Evolutionary conservation across 2,888 invertebrate species (phyloP), one percentile per base, ranked within the genome.

Genomic region (Drosophila paracracens): DNA sequence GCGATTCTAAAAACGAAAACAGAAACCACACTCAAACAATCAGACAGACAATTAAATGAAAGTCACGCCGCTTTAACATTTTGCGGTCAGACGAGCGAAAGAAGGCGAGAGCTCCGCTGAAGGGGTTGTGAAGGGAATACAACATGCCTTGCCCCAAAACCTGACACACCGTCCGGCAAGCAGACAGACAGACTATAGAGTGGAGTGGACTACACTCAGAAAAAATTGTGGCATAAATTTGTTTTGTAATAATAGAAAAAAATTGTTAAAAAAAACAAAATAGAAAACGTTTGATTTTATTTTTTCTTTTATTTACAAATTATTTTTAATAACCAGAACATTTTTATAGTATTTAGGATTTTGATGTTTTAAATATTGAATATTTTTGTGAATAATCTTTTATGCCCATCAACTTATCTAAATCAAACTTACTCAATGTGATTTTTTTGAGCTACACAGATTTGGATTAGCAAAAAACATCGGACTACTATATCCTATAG

Each of bases 31-130:
- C 25, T 33, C 33, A 33, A n/a, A 52, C n/a, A 52, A 29, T 31
- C 13, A 31, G 31, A 52, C n/a, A 70, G 89, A 76, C 84, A 84
- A 89, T 89, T 82, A 84, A 85, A 87, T 87, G 36, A 88, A 89
- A 88, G 85, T 87, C 88, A 85, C 81, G 82, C 85, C 85, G 88
- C 84, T 89, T 89, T 80, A 89, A 83, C 85, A 89, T 84, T 84
- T 89, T 85, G 84, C 70, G 85, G 89, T 85, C 70, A 29, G 40
- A 29, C 57, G 40, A 56, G 56, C 56, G 74, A 33, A 35, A 64
- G 51, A 33, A 54, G 38, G 29, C 35, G 27, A 13, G 46, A 46
- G 43, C 35, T 29, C 18, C 11, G 27, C 25, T 18, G 29, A 51
- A 16, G 62, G 62, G 29, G 6, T 7, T 11, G 29, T 16, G 18